Evolutionary conservation across 1,140 invertebrate genomes (phyloP), one percentile per base, ranked within the genome.

Genomic region (Aphelenchoides besseyi): DNA sequence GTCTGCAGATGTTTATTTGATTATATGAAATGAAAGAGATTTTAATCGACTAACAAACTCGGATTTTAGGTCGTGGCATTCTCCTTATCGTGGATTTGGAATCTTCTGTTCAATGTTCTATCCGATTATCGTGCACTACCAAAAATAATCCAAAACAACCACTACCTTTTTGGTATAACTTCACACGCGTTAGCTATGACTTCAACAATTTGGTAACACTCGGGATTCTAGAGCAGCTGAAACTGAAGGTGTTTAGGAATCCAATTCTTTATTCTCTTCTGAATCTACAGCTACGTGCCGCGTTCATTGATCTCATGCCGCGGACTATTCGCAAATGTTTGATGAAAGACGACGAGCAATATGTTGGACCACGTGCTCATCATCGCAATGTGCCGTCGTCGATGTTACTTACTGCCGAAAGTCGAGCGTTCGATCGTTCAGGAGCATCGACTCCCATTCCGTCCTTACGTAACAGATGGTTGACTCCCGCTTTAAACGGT

Each of bases 241-340:
- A 35, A 29, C 1, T 64, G 30, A 9, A 1, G 12, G 16, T 16
- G 55, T 28, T 59, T 59, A n/a, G 5, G 26, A 35, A 36, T 74
- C 88, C 88, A 0, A 85, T 88, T 69, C 81, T 89, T 3, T 89
- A 88, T 73, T 88, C 87, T 68, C 86, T 87, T 85, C 77, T 88
- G 16, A 87, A 88, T 74, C 72, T 83, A 2, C 82, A 83, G 69
- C 73, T 83, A 1, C 74, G 82, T 3, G 79, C 79, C 8, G 82
- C 82, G 0, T 83, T 83, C 64, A 48, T 83, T 1, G 71, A 83
- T 35, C 71, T 83, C 30, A 81, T 83, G 74, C 81, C 81, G 1
- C 30, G 70, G 2, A 81, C 76, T 57, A 52, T 84, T 23, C 68
- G 70, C 2, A 63, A 78, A 33, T 70, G 37, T 2, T 16, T 74